Percentiles rank a stretch among this genome's conserved stretches.
phyloP scores from a whole-genome alignment of 2,797 vertebrate species.

The Tokudaia tokunoshimensis region DNA sequence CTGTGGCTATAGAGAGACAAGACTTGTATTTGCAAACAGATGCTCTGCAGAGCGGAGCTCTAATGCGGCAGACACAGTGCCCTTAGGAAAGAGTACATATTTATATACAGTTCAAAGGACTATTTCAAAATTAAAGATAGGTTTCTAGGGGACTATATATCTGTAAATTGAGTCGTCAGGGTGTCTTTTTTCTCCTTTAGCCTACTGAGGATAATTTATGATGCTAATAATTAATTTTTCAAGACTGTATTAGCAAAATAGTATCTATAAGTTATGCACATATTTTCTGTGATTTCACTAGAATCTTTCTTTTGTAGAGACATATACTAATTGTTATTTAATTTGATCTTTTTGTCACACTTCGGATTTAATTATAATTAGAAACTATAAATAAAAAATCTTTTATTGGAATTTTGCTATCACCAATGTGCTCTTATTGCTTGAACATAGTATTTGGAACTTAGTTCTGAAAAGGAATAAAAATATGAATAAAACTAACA shows the following conservation, averaged over 20 bases:
- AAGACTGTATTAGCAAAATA: constrained; percentile 45
- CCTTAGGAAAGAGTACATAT: not conserved
- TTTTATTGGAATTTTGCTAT: constrained; percentile 87
- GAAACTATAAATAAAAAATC: constrained; percentile 88
- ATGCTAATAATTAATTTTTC: constrained; percentile 48
- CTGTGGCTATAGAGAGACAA: not conserved
- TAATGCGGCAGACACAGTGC: not conserved
- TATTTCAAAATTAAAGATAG: constrained; percentile 57
- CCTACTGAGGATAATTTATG: constrained; percentile 39
- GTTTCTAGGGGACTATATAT: not conserved
- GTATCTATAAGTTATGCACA: constrained; percentile 15
- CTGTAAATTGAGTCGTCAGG: not conserved
- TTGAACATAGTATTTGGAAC: constrained; percentile 86
- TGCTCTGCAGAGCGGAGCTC: not conserved
- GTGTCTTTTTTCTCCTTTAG: constrained; percentile 18
- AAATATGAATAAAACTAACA: constrained; percentile 85
- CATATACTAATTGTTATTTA: constrained; percentile 82
- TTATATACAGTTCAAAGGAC: not conserved
- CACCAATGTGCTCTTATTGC: constrained; percentile 86
- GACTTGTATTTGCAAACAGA: not conserved
- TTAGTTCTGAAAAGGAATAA: constrained; percentile 86
- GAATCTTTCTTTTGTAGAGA: constrained; percentile 25
- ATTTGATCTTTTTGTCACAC: constrained; percentile 77
- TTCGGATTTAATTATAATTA: constrained; percentile 81
- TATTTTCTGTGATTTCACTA: constrained; percentile 69